Percentiles rank a stretch among this genome's conserved stretches.
Conservation (phyloP, 92 coral and sea anemone genomes). For the Chrysogorgia sp. region DNA sequence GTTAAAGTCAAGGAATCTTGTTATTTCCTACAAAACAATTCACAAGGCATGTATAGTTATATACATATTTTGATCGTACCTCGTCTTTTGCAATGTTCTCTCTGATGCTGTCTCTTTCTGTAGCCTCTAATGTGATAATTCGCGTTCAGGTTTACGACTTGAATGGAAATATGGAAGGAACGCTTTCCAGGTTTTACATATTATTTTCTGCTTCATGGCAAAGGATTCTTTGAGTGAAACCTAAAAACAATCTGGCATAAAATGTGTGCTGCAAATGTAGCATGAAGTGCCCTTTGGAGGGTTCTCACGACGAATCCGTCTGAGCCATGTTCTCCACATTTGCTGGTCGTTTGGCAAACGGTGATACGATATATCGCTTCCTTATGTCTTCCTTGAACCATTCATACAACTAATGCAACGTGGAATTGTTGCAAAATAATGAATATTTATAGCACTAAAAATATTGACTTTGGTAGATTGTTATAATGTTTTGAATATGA, state of each 20-base stretch:
- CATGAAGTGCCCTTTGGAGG: constrained; percentile 25
- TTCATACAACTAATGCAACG: constrained; percentile 53
- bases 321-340: constrained; percentile 39
- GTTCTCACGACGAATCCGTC: constrained; percentile 39
- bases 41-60: too few relatives aligned
- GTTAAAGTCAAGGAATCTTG: not conserved
- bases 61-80: not conserved
- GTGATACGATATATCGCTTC: constrained; percentile 30
- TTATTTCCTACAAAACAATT: too few relatives aligned
- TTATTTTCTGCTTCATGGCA: constrained; percentile 44
- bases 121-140: constrained; percentile 15
- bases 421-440: constrained; percentile 36
- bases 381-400: constrained; percentile 51
- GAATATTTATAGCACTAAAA: too few relatives aligned
- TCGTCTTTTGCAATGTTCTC: constrained; percentile 8
- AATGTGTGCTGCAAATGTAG: constrained; percentile 56
- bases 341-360: constrained; percentile 42
- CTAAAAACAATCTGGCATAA: constrained; percentile 43
- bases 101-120: constrained; percentile 14
- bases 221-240: constrained; percentile 15
- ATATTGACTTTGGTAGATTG: too few relatives aligned
- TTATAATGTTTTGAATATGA: not conserved
- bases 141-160: constrained; percentile 22
- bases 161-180: constrained; percentile 47
- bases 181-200: constrained; percentile 40